Conservation (phyloP, 1,140 invertebrate species). For the Helicoverpa zea region DNA sequence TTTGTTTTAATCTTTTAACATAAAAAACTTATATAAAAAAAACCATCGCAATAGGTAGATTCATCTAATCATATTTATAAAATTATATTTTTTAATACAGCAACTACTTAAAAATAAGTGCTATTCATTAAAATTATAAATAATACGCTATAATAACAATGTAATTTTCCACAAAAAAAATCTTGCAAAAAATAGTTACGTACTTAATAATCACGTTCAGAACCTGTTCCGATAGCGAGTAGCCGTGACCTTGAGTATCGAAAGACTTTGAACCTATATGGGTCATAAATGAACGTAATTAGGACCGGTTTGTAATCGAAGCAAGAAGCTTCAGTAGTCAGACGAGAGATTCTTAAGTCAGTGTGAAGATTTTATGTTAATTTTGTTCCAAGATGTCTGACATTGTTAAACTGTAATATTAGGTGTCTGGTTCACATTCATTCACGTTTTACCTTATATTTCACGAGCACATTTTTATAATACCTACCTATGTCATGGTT, state of each 20-base stretch:
- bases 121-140: not conserved
- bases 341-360: not conserved
- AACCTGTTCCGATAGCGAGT: not conserved
- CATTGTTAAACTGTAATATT: not conserved
- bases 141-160: not conserved
- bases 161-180: not conserved
- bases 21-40: too few species aligned
- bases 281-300: conserved; percentile 8
- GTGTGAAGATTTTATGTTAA: not conserved
- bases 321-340: conserved; percentile 4
- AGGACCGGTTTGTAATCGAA: not conserved
- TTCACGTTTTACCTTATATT: too few species aligned
- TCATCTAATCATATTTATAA: too few species aligned
- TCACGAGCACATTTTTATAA: too few species aligned
- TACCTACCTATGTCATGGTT: too few species aligned
- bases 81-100: too few species aligned
- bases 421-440: too few species aligned
- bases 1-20: too few species aligned
- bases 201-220: not conserved
- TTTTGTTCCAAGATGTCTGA: not conserved
- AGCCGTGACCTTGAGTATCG: not conserved
- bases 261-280: conserved; percentile 12
- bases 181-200: not conserved
- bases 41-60: too few species aligned
- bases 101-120: too few species aligned